Evolutionary conservation across 2,888 invertebrate species (phyloP).

Genomic region (Drosophila maculinotata): DNA sequence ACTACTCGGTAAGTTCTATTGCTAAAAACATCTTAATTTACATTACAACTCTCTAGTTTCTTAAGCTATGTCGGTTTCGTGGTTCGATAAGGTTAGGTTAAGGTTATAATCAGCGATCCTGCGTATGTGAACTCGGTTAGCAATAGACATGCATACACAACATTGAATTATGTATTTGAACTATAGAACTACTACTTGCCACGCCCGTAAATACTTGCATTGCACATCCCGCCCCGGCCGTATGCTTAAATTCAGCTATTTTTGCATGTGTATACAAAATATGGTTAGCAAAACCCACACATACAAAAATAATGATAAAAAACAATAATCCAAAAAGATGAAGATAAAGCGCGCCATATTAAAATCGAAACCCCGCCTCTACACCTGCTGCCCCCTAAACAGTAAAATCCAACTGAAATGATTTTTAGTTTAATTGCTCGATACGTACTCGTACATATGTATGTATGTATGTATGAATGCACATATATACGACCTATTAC

Average conservation of each 20-base stretch:
- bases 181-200: conserved; percentile 31
- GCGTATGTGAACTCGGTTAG: conserved; percentile 33
- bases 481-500: conserved; percentile 19
- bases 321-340: conserved; percentile 36
- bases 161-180: conserved; percentile 39
- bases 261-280: conserved; percentile 9
- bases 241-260: conserved; percentile 33
- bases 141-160: conserved; percentile 48
- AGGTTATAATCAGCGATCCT: conserved; percentile 22
- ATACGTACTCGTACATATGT: conserved; percentile 25
- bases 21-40: conserved; percentile 75
- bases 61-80: conserved; percentile 50
- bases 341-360: conserved; percentile 49
- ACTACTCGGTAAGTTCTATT: conserved; percentile 65
- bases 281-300: conserved; percentile 20
- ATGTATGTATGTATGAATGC: not conserved
- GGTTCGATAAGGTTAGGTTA: conserved; percentile 28
- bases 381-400: conserved; percentile 6
- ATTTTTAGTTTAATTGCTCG: conserved; percentile 56
- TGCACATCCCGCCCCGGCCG: conserved; percentile 21
- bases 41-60: conserved; percentile 66
- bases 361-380: conserved; percentile 36
- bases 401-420: conserved; percentile 32
- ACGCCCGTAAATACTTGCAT: conserved; percentile 8
- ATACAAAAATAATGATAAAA: conserved; percentile 24